Evolutionary conservation across 2,113 vertebrate species (phyloP), one percentile per base, ranked within the genome.

Genomic region (Siphamia tubifer): DNA sequence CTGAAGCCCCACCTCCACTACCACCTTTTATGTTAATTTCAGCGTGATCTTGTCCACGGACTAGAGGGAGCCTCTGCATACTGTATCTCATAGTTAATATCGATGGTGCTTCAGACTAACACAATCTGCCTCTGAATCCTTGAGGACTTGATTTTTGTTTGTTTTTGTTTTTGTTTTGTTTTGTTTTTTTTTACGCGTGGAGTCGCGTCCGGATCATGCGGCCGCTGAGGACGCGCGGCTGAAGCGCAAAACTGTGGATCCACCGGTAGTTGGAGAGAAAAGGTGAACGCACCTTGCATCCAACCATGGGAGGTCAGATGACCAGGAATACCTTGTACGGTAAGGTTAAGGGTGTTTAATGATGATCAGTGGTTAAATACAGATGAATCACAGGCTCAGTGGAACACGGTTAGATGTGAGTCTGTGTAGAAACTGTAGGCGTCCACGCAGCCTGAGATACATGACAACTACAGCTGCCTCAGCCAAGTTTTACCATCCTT

Each of bases 301-400:
- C 83, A 52, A 86, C 79, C 74, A 97, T 96, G 96, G 96, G 96
- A 83, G 95, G 92, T 89, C 95, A 95, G 92, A 90, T 95, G 83
- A 95, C 94, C 53, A 91, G 94, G 66, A 92, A 82, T 78, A 90
- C 90, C 51, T 83, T 94, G 65, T 94, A 93, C 82, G 95, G 95
- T 96, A 95, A 95, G 94, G n/a, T 95, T 96, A 95, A 95, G 94
- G n/a, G n/a, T n/a, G n/a, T n/a, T n/a, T n/a, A n/a, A n/a, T n/a
- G n/a, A n/a, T n/a, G n/a, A n/a, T n/a, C n/a, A n/a, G n/a, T n/a
- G n/a, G n/a, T n/a, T n/a, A n/a, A n/a, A n/a, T n/a, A n/a, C n/a
- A n/a, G n/a, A n/a, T n/a, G n/a, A n/a, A n/a, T n/a, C n/a, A n/a
- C n/a, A n/a, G n/a, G n/a, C n/a, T n/a, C n/a, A n/a, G n/a, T n/a